Percentiles rank a stretch among this genome's conserved stretches.
These are phyloP conservation scores for Neostethus bicornis DNA, from an alignment of 2,797 vertebrate genomes.

Conservation along the genomic window DNA sequence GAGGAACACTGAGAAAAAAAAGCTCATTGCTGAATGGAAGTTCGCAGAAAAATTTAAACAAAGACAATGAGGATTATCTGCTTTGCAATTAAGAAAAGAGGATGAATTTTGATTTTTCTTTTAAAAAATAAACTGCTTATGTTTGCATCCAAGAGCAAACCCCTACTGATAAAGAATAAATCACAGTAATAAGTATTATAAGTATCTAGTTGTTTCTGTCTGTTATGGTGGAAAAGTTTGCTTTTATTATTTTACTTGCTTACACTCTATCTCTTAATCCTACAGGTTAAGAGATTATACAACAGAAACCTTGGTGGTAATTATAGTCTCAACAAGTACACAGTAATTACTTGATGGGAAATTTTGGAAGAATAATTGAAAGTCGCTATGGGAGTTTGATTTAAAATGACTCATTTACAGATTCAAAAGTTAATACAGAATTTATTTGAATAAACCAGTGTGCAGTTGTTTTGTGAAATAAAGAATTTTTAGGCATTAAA, in stretches of 20 bases:
- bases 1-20: not conserved
- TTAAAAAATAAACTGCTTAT: not conserved
- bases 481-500: not conserved
- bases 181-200: not conserved
- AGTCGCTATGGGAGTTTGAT: not conserved
- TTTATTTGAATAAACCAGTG: not conserved
- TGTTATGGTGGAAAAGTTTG: not conserved
- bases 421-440: not conserved
- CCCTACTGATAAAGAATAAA: too few species aligned
- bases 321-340: too few species aligned
- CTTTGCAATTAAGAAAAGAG: not conserved
- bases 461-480: not conserved
- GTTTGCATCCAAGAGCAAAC: too few species aligned
- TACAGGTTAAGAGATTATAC: not conserved
- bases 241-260: not conserved
- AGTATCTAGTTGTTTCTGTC: not conserved
- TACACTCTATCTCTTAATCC: not conserved
- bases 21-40: not conserved
- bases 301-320: too few species aligned
- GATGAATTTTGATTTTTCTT: not conserved
- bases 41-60: not conserved
- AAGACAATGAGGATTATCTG: not conserved
- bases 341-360: too few species aligned
- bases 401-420: not conserved
- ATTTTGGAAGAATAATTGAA: too few species aligned